Base-by-base conservation (phyloP, 2,888 invertebrate genomes). In the Scaptomyza cyrtandrae region DNA sequence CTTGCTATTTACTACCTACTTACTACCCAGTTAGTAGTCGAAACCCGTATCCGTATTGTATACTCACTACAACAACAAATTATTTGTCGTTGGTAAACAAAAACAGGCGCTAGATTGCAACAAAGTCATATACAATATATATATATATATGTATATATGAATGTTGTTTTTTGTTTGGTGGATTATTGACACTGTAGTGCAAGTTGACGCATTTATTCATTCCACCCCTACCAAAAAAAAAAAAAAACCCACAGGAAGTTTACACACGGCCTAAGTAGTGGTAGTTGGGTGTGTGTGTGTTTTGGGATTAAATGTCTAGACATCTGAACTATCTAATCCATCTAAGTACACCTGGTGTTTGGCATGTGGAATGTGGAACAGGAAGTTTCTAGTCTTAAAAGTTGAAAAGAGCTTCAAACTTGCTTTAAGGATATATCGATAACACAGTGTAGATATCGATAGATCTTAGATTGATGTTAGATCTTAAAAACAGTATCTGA, bases 11-110 rank as follows among this genome's bases (percentile, higher is more conserved):
- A n/a, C n/a, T n/a, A n/a, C n/a, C n/a, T n/a, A 19, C 19, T 19
- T 56, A 41, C 16, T 43, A 65, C 33, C 37, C 52, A 24, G 16
- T 27, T 41, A 3, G 4, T 24, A 24, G 13, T 50, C 11, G 49
- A 43, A 46, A 54, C n/a, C 19, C 33, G 49, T 49, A 13, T 31
- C 16, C 48, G 48, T 13, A 48, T 49, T 43, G 27, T 56, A n/a
- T 50, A 55, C 43, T 59, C 10, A 14, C 39, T 37, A 33, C 6
- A 6, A 33, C n/a, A 37, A 59, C 27, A 52, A 63, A 53, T 43
- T 54, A 66, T 71, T 75, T 71, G 75, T 71, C 44, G 33, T 59
- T 71, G 49, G 66, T 39, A 74, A 74, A 74, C 61, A 75, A 50
- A 49, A 70, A 75, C 58, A 59, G 39, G 45, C 66, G 52, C 45